Evolutionary conservation across 2,888 invertebrate species (phyloP), one percentile per base, ranked within the genome.

Genomic region (Trilocha varians): DNA sequence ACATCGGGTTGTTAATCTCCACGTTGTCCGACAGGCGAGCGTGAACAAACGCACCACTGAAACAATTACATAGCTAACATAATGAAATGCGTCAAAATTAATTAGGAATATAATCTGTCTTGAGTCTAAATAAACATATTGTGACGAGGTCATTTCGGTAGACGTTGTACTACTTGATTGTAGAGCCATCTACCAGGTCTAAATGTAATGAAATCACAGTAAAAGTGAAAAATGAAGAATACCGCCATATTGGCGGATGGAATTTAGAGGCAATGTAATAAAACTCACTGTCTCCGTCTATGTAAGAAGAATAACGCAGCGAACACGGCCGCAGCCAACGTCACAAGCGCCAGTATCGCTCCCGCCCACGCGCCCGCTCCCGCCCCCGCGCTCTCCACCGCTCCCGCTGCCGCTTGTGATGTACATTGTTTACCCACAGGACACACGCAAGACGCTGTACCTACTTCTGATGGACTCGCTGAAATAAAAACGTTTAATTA

Each of bases 1-100:
- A 95, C 91, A 95, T 94, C 17, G 95, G 95, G 87, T 95, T 95
- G 65, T 86, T 91, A 62, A 93, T 93, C 87, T 94, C 95, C 64
- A 95, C 93, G 76, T 93, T 94, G 77, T 95, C 94, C 44, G 93
- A 88, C 61, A 95, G 89, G 9, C 94, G 88, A 46, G 92, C 91
- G 82, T 95, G 95, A 55, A 90, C 90, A 70, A 94, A 94, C 39
- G 91, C 88, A 3, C 90, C 88, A 59, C 90, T 90, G 65, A 8
- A 42, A 39, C n/a, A n/a, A n/a, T n/a, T n/a, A n/a, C n/a, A n/a
- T n/a, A n/a, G n/a, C n/a, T n/a, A n/a, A n/a, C n/a, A n/a, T n/a
- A n/a, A n/a, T n/a, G n/a, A n/a, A n/a, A n/a, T n/a, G n/a, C n/a
- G n/a, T n/a, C n/a, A n/a, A n/a, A n/a, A n/a, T n/a, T n/a, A n/a